phyloP scores from a whole-genome alignment of 92 coral and sea anemone genomes.

The Zoanthus gigantus region DNA sequence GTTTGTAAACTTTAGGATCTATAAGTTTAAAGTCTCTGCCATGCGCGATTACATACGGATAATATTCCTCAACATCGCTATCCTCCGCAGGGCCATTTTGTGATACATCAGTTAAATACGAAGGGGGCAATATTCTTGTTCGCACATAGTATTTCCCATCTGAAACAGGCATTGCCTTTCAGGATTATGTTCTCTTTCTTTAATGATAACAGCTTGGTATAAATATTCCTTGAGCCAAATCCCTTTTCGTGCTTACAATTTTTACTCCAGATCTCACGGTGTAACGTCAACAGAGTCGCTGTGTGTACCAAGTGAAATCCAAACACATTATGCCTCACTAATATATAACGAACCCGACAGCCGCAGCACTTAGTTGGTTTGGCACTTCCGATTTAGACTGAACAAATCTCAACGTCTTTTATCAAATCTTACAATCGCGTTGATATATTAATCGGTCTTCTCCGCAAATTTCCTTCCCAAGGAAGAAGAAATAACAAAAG shows the following conservation, averaged over 20 bases:
- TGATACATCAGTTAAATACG: conserved; percentile 36
- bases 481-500: neutral
- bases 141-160: conserved; percentile 45
- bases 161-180: conserved; percentile 63
- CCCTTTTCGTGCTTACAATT: neutral
- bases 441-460: conserved; percentile 71
- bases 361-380: conserved; percentile 76
- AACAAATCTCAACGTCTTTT: conserved; percentile 83
- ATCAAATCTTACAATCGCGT: conserved; percentile 79
- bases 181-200: conserved; percentile 32
- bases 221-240: neutral
- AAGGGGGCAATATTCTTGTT: conserved; percentile 45
- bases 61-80: conserved; percentile 82
- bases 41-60: conserved; percentile 89
- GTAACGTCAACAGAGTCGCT: conserved; percentile 43
- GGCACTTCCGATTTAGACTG: conserved; percentile 95
- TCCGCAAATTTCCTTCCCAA: conserved; percentile 86
- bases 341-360: conserved; percentile 59
- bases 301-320: conserved; percentile 53
- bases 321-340: conserved; percentile 62
- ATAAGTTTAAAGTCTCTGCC: conserved; percentile 82
- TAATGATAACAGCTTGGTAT: conserved; percentile 3
- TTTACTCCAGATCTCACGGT: neutral
- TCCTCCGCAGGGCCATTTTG: conserved; percentile 61
- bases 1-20: conserved; percentile 92